phyloP scores from a whole-genome alignment of 1,140 invertebrate genomes.

The Acyrthosiphon pisum region DNA sequence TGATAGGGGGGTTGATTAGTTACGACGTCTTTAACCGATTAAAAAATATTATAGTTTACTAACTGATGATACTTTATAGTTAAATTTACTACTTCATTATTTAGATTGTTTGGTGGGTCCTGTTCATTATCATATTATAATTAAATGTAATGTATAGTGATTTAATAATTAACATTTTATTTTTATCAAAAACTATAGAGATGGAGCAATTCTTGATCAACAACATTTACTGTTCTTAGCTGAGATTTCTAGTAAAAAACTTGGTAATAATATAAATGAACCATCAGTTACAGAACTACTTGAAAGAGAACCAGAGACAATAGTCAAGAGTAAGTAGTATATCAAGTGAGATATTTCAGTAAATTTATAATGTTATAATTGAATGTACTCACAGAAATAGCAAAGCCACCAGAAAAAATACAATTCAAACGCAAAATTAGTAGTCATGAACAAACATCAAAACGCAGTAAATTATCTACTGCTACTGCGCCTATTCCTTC shows the following conservation, averaged over 20 bases:
- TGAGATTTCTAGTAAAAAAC: conserved; percentile 30
- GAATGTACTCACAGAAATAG: background rate
- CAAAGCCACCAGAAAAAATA: background rate
- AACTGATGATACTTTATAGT: no score
- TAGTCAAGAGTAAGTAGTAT: background rate
- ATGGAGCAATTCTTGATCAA: conserved; percentile 20
- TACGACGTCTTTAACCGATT: no score
- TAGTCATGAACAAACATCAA: conserved; percentile 17
- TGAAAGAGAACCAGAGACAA: background rate
- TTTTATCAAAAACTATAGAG: conserved; percentile 1
- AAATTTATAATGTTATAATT: background rate
- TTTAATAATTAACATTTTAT: background rate
- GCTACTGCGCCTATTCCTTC: background rate
- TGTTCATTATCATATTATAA: background rate
- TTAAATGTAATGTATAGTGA: background rate
- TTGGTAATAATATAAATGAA: background rate
- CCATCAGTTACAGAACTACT: background rate
- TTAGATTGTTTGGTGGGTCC: background rate
- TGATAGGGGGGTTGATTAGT: no score
- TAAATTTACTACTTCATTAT: no score
- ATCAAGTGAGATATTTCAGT: background rate
- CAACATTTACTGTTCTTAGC: conserved; percentile 45
- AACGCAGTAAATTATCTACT: conserved; percentile 14
- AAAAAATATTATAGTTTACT: background rate
- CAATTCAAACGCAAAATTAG: conserved; percentile 12